Conservation (phyloP, 2,888 invertebrate species). For the Philonicus albiceps region DNA sequence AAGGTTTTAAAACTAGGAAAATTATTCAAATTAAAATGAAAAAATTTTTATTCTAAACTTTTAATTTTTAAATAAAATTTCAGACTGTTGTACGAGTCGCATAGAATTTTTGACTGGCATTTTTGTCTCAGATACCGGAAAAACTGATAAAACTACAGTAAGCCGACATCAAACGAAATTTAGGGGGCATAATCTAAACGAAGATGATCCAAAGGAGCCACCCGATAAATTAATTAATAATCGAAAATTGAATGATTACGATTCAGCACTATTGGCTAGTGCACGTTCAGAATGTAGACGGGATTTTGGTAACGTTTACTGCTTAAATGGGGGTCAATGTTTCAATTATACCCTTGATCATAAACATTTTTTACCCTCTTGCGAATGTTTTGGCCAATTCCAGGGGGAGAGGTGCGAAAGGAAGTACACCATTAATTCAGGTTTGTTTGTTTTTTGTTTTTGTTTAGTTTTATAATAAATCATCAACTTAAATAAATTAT, state of each 20-base stretch:
- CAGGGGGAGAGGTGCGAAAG: neutral
- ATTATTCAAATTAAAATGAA: no score
- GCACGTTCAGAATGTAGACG: neutral
- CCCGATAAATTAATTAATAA: neutral
- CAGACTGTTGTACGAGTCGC: neutral
- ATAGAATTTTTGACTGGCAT: neutral
- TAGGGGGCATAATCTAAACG: neutral
- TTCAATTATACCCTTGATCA: neutral
- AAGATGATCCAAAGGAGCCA: neutral
- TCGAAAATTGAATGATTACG: neutral
- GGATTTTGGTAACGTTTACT: neutral
- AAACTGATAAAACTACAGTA: neutral
- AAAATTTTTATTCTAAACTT: no score
- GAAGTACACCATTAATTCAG: neutral
- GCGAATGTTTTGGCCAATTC: neutral
- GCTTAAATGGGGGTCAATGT: neutral
- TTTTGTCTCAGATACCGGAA: neutral
- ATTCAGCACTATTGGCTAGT: neutral
- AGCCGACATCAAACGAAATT: neutral
- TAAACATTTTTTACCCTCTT: neutral
- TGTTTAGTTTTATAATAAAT: no score
- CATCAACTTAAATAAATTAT: neutral
- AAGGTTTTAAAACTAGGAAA: no score
- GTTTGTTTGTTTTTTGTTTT: no score
- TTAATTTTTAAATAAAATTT: neutral